phyloP scores from a whole-genome alignment of 2,888 invertebrate species.

The Caenorhabditis zanzibari region DNA sequence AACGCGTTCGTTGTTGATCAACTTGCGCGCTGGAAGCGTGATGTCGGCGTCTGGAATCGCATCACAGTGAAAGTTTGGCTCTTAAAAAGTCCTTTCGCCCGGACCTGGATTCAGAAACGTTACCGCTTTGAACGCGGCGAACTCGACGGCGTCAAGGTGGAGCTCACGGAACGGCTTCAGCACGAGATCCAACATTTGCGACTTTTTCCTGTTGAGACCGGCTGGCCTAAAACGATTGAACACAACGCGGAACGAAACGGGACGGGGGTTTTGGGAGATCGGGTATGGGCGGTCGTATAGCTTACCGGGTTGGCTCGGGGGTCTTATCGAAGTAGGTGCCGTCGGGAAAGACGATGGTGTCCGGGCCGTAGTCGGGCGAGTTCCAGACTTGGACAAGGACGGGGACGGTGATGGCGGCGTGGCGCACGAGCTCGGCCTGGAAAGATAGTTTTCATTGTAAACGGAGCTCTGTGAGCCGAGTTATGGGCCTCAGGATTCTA shows the following conservation, averaged over 20 bases:
- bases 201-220: conserved; percentile 76
- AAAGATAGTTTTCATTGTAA: conserved; percentile 6
- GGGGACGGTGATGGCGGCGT: conserved; percentile 82
- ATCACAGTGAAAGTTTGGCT: conserved; percentile 60
- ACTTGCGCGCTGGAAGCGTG: conserved; percentile 66
- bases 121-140: conserved; percentile 82
- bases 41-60: conserved; percentile 81
- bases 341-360: conserved; percentile 81
- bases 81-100: conserved; percentile 28
- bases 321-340: conserved; percentile 81
- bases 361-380: conserved; percentile 79
- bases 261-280: conserved; percentile 13
- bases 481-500: too few species aligned
- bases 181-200: conserved; percentile 81
- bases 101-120: conserved; percentile 83
- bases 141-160: conserved; percentile 81
- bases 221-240: conserved; percentile 73
- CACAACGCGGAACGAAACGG: conserved; percentile 60
- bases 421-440: conserved; percentile 79
- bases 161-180: conserved; percentile 80
- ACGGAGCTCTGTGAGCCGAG: not conserved
- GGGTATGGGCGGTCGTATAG: conserved; percentile 15
- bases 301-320: conserved; percentile 77
- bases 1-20: conserved; percentile 74
- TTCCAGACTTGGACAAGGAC: conserved; percentile 81